These are phyloP conservation scores for Thumatha senex DNA, from an alignment of 2,888 invertebrate species.

Conservation along the genomic window DNA sequence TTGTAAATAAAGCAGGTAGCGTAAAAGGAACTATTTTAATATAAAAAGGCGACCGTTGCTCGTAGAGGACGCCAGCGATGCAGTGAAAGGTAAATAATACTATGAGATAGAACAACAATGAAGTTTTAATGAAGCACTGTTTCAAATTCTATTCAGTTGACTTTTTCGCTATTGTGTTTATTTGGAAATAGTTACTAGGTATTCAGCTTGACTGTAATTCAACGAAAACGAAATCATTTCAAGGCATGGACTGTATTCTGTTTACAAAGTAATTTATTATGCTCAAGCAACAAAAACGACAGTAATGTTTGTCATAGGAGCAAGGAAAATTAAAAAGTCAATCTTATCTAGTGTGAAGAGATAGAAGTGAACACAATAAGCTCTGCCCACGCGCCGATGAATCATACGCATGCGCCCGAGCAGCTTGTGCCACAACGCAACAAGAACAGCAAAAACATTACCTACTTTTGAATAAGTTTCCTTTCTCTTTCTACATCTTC, in stretches of 20 bases:
- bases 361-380: constrained; percentile 72
- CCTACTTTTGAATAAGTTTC: constrained; percentile 82
- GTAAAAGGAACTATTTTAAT: constrained; percentile 48
- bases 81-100: constrained; percentile 64
- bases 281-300: constrained; percentile 37
- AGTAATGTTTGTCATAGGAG: constrained; percentile 46
- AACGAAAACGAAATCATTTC: constrained; percentile 41
- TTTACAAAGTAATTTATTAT: constrained; percentile 26
- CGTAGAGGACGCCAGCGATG: constrained; percentile 34
- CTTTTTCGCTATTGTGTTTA: constrained; percentile 52
- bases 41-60: constrained; percentile 39
- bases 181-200: constrained; percentile 40
- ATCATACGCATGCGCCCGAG: constrained; percentile 66
- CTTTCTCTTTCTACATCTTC: constrained; percentile 82
- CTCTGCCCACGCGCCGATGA: constrained; percentile 78
- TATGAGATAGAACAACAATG: constrained; percentile 61
- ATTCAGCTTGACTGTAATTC: constrained; percentile 31
- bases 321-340: constrained; percentile 65
- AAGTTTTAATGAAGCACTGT: constrained; percentile 68
- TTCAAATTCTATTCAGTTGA: constrained; percentile 51
- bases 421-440: constrained; percentile 56
- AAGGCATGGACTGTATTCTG: constrained; percentile 16
- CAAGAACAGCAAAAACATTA: constrained; percentile 80
- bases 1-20: constrained; percentile 56
- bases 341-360: constrained; percentile 66